phyloP scores from a whole-genome alignment of 1,140 invertebrate genomes.

The Micrasema longulum region DNA sequence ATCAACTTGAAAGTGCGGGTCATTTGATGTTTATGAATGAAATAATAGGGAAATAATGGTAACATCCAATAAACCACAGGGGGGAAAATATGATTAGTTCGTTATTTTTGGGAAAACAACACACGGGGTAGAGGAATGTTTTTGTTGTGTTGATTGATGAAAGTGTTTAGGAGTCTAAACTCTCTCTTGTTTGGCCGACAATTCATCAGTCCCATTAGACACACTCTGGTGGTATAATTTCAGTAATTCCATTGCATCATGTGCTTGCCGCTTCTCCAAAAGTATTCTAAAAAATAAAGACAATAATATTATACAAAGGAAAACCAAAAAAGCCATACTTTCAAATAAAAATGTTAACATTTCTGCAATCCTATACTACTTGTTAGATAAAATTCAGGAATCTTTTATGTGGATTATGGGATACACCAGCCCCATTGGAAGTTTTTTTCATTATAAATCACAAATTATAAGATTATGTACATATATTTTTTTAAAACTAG shows the following conservation, averaged over 20 bases:
- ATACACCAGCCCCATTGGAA: too few species aligned
- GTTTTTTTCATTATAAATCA: too few species aligned
- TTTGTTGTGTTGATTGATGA: slow-evolving; percentile 20
- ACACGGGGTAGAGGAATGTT: slow-evolving; percentile 47
- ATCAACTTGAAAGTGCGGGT: slow-evolving; percentile 10
- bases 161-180: slow-evolving; percentile 56
- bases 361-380: too few species aligned
- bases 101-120: slow-evolving; percentile 39
- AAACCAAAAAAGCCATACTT: too few species aligned
- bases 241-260: slow-evolving; percentile 84
- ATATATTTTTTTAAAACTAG: too few species aligned
- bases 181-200: slow-evolving; percentile 62
- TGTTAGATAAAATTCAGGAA: too few species aligned
- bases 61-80: slow-evolving; percentile 43
- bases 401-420: too few species aligned
- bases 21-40: slow-evolving; percentile 1
- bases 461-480: too few species aligned
- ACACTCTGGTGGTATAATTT: slow-evolving; percentile 70
- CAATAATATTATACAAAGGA: too few species aligned
- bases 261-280: slow-evolving; percentile 83
- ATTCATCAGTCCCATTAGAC: slow-evolving; percentile 65
- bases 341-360: too few species aligned
- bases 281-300: slow-evolving; percentile 70
- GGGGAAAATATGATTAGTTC: slow-evolving; percentile 41
- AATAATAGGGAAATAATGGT: slow-evolving; percentile 3